phyloP scores from a whole-genome alignment of 1,140 invertebrate species.

The Neodiprion fabricii region DNA sequence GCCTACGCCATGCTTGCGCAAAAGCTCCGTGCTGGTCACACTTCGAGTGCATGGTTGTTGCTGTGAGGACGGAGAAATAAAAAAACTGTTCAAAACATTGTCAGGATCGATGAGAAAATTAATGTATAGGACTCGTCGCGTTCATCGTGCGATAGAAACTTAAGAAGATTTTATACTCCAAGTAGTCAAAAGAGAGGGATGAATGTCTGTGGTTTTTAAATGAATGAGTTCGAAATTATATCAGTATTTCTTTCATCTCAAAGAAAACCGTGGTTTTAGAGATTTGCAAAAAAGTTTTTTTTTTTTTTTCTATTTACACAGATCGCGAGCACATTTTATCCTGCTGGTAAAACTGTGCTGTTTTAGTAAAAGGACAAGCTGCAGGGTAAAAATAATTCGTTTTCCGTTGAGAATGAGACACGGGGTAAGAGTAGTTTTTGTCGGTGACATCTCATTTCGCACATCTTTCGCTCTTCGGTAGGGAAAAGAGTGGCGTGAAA shows the following conservation, averaged over 20 bases:
- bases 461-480: background rate
- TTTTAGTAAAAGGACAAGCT: background rate
- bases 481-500: background rate
- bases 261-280: background rate
- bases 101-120: too few relatives aligned
- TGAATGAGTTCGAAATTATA: too few relatives aligned
- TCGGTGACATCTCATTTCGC: slow-evolving; percentile 11
- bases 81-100: background rate
- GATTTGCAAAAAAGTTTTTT: background rate
- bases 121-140: too few relatives aligned
- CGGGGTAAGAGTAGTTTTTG: slow-evolving; percentile 4
- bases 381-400: slow-evolving; percentile 4
- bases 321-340: background rate
- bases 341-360: background rate
- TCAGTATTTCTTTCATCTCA: too few relatives aligned
- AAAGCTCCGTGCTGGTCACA: background rate
- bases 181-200: too few relatives aligned
- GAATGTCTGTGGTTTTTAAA: too few relatives aligned
- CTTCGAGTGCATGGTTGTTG: background rate
- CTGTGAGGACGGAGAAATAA: background rate
- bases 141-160: too few relatives aligned
- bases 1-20: slow-evolving; percentile 1
- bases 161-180: too few relatives aligned
- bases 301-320: background rate
- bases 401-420: background rate